A percentile compares a stretch with the other conserved stretches of the same genome.
These are phyloP conservation scores for Nesogale talazaci DNA, from an alignment of 2,113 vertebrate species.

Conservation along the genomic window DNA sequence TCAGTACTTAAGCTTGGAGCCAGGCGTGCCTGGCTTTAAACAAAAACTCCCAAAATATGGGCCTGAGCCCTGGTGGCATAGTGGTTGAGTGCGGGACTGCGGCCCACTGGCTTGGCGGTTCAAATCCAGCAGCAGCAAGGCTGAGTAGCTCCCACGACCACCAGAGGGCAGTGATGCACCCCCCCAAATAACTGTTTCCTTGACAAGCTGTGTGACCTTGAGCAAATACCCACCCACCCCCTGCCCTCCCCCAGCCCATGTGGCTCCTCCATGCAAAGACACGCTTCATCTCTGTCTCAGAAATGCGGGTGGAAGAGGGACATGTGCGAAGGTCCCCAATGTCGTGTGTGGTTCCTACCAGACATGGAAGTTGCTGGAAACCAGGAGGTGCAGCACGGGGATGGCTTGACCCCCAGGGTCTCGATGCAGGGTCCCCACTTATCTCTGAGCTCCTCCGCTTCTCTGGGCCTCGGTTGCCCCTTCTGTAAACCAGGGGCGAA, in stretches of 20 bases:
- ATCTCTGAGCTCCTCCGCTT: neutral
- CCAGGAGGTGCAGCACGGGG: fast-evolving
- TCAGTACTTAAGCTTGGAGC: neutral
- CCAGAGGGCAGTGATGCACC: too few relatives aligned
- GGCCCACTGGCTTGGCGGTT: too few relatives aligned
- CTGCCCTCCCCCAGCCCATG: neutral
- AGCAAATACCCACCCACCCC: too few relatives aligned
- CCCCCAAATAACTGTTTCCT: neutral
- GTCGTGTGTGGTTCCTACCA: neutral
- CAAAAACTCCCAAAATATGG: too few relatives aligned
- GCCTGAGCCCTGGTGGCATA: too few relatives aligned
- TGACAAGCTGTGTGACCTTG: neutral
- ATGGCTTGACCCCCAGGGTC: neutral
- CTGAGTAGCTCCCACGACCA: too few relatives aligned
- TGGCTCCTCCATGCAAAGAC: neutral
- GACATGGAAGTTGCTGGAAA: neutral
- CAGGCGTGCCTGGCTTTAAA: neutral
- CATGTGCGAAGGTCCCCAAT: neutral
- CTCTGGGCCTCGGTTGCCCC: neutral
- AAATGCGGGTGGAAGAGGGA: neutral
- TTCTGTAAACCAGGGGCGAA: neutral
- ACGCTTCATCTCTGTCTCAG: neutral
- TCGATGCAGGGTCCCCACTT: too few relatives aligned
- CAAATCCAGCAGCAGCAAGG: too few relatives aligned
- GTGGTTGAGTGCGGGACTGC: too few relatives aligned